Evolutionary conservation across 2,113 vertebrate genomes (phyloP).

Genomic region (Odontophorus gujanensis): DNA sequence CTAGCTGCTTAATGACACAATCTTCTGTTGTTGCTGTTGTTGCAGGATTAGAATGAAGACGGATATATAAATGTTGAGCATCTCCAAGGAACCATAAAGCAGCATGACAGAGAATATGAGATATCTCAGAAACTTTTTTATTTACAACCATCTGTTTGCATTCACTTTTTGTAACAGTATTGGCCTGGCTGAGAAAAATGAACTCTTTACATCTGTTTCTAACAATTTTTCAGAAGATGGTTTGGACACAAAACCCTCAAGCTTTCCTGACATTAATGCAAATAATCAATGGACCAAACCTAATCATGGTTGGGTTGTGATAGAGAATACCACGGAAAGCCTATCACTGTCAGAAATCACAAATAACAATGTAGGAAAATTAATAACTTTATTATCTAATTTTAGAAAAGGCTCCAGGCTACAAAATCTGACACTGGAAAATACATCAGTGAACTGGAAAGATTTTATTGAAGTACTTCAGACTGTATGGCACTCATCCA

Average conservation of each 20-base stretch:
- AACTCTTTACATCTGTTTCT: conserved; percentile 45
- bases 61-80: not conserved
- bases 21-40: not conserved
- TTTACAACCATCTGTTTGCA: conserved; percentile 14
- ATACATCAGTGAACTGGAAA: conserved; percentile 75
- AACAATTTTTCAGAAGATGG: conserved; percentile 18
- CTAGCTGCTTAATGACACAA: not conserved
- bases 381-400: conserved; percentile 13
- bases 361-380: not conserved
- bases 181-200: conserved; percentile 38
- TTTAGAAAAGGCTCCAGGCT: conserved; percentile 24
- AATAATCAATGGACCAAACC: conserved; percentile 56
- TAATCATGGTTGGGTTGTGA: conserved; percentile 1
- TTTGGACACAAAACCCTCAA: conserved; percentile 61
- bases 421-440: conserved; percentile 75
- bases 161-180: conserved; percentile 22
- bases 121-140: not conserved
- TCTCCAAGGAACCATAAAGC: not conserved
- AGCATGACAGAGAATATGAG: not conserved
- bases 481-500: conserved; percentile 63
- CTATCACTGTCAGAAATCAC: conserved; percentile 77
- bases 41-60: conserved; percentile 8
- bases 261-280: conserved; percentile 39
- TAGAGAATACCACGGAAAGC: conserved; percentile 64
- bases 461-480: conserved; percentile 64